Evolutionary conservation across 2,888 invertebrate species (phyloP).

Genomic region (Hirudinaria manillensis): DNA sequence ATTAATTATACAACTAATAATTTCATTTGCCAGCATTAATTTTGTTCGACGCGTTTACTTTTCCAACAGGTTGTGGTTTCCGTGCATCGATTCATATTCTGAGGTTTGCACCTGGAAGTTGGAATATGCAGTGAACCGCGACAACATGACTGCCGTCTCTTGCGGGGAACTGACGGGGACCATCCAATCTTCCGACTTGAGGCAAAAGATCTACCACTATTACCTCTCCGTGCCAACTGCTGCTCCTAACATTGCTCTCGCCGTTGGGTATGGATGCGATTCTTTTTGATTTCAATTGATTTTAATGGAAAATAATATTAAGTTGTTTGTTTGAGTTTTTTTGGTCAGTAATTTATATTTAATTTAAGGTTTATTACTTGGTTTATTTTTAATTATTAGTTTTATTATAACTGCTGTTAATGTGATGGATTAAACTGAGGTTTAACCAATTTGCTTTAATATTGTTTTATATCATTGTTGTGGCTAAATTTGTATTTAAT

Average conservation of each 20-base stretch:
- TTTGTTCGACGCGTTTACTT: not conserved
- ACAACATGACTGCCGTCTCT: slow-evolving; percentile 84
- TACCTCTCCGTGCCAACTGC: slow-evolving; percentile 83
- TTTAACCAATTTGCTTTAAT: too few relatives aligned
- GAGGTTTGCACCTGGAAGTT: slow-evolving; percentile 97
- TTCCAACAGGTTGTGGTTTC: slow-evolving; percentile 75
- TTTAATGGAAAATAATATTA: too few relatives aligned
- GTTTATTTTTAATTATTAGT: too few relatives aligned
- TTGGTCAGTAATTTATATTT: not conserved
- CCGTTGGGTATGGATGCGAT: slow-evolving; percentile 60
- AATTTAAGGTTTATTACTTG: slow-evolving; percentile 16
- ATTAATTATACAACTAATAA: too few relatives aligned
- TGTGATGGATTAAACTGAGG: not conserved
- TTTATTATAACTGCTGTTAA: not conserved
- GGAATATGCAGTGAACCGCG: slow-evolving; percentile 86
- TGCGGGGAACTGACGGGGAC: slow-evolving; percentile 91
- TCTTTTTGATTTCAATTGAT: not conserved
- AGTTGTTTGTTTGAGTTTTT: too few relatives aligned
- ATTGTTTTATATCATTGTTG: too few relatives aligned
- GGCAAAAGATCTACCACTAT: slow-evolving; percentile 86
- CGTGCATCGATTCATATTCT: slow-evolving; percentile 91
- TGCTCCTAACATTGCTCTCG: slow-evolving; percentile 79
- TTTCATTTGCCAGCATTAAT: not conserved
- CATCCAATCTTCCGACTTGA: slow-evolving; percentile 81
- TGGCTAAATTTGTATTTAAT: too few relatives aligned